Base-by-base conservation (phyloP, 2,797 vertebrate genomes). In the Ctenosaura bakeri region DNA sequence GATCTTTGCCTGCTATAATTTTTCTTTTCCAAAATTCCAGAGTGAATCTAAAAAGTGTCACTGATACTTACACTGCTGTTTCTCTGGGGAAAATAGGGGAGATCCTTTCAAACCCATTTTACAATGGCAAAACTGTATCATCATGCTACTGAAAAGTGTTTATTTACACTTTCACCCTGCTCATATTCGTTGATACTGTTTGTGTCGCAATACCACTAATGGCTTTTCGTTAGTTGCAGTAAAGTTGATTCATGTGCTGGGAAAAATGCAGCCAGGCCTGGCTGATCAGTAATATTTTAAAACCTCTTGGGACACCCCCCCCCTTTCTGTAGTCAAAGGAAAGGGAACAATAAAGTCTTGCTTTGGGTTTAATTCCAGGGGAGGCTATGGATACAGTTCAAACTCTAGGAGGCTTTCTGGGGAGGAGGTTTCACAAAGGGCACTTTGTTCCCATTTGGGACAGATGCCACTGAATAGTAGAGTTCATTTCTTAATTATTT, bases 401-500 rank as follows among this genome's bases (percentile, higher is more conserved):
- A 93, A 77, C 91, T 92, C 88, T 92, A 92, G 84, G 93, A 95
- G 88, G 86, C 88, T 94, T 90, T 95, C 92, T 96, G 74, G 89
- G 90, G 86, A 92, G 87, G 94, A 85, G 6, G 29, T 90, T 93
- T 94, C 80, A 95, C 95, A 96, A 97, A 97, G 95, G 95, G 50
- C 50, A 84, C 89, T 97, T 96, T 97, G 96, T 97, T 94, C 94
- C 79, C 92, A 91, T 83, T 95, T 90, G 92, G 94, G 96, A 96
- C 82, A 91, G 89, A 95, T 93, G 95, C 95, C 94, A 96, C 92
- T 50, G 2, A 96, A 94, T 62, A 92, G 86, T 89, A 89, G 91
- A 95, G 91, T 95, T 94, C 93, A 94, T 94, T 94, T 92, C 88
- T 96, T 93, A 91, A 94, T 94, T 93, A 91, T 92, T 91, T 96